Conservation (phyloP, 2,797 vertebrate genomes). For the Enoplosus armatus region DNA sequence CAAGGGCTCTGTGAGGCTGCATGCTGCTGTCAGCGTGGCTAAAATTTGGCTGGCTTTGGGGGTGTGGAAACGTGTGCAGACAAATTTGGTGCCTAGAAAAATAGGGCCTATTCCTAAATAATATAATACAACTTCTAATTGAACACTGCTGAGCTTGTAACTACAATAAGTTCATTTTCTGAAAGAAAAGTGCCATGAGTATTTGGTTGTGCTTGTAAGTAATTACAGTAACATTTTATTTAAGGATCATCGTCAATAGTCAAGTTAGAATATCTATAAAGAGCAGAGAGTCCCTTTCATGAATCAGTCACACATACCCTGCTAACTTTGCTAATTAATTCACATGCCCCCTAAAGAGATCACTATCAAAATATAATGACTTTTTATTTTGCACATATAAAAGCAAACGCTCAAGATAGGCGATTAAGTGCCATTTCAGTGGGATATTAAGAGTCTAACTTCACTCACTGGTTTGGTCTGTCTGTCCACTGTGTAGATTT, state of each 20-base stretch:
- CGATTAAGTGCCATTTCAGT: no score
- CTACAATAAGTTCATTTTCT: not conserved
- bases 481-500: slow-evolving; percentile 13
- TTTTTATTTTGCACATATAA: slow-evolving; percentile 1
- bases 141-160: not conserved
- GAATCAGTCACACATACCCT: not conserved
- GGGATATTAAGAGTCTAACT: not conserved
- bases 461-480: not conserved
- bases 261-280: not conserved
- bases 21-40: not conserved
- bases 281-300: not conserved
- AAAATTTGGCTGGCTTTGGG: not conserved
- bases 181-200: not conserved
- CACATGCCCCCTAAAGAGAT: not conserved
- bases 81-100: not conserved
- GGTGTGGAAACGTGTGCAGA: no score
- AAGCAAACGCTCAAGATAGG: not conserved
- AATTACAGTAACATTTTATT: not conserved
- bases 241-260: not conserved
- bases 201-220: not conserved
- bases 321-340: not conserved
- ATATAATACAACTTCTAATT: not conserved
- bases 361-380: not conserved
- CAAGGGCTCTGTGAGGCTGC: not conserved
- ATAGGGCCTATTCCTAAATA: not conserved